Base-by-base conservation (phyloP, 2,113 vertebrate genomes). In the Chaetops frenatus region DNA sequence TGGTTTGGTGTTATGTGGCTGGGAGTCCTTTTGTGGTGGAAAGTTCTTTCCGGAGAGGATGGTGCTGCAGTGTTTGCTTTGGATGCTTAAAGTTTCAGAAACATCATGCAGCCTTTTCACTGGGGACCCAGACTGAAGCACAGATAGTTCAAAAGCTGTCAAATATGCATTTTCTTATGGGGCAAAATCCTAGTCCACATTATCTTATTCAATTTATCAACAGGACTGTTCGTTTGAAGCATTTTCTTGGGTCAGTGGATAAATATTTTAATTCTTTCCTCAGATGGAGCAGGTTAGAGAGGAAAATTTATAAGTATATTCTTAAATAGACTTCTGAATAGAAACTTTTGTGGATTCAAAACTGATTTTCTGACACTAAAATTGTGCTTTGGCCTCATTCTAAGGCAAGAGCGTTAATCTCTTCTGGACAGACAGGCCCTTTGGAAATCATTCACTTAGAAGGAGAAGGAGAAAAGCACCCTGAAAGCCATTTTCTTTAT, bases 401-500 rank as follows among this genome's bases (percentile, higher is more conserved):
- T 83, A 51, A 95, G 44, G 57, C 57, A 83, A 94, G 78, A 76
- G 53, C n/a, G 23, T 91, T 95, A 88, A 96, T 95, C 90, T 94
- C 38, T 69, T 93, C 81, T 38, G 87, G 90, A 94, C 83, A 92
- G 85, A 79, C 71, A 88, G 48, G 56, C 56, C 56, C 45, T 92
- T 84, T 94, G 61, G 73, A 95, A 92, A 95, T 90, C 33, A 84
- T 72, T 94, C 72, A 76, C 76, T 94, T 94, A 67, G 57, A 83
- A 71, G 44, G 28, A 94, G 85, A 81, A 86, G 51, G 40, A 77
- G 81, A 89, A 86, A 90, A 72, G 0, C 7, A 17, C 28, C 13
- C 77, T 86, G 80, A 95, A 96, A 96, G 64, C 69, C 50, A 60
- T 94, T 92, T 89, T 86, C 86, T 96, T 92, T 94, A 90, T 96